Conservation (phyloP, 2,888 invertebrate genomes). For the Macrophya alboannulata region DNA sequence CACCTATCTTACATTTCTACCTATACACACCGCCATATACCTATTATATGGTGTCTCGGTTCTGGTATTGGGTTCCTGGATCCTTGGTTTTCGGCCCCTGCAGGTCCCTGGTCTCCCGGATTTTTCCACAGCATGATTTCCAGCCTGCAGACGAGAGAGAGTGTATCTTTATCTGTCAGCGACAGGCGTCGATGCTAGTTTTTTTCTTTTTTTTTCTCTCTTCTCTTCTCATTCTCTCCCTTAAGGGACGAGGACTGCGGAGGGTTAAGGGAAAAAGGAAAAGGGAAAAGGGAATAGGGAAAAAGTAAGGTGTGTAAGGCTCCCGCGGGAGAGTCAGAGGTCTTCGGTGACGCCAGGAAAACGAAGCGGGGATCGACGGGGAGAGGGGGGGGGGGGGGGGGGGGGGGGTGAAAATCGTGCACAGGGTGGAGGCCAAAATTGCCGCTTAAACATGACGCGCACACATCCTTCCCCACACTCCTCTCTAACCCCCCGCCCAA, state of each 20-base stretch:
- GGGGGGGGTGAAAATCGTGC: slow-evolving; percentile 20
- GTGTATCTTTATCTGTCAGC: slow-evolving; percentile 63
- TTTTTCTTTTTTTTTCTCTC: background rate
- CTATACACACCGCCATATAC: background rate
- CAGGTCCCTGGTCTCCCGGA: slow-evolving; percentile 1
- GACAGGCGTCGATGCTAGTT: slow-evolving; percentile 60
- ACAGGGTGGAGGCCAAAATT: slow-evolving; percentile 55
- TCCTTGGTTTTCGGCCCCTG: background rate
- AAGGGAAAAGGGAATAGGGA: slow-evolving; percentile 56
- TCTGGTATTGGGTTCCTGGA: background rate
- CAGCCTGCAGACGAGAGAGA: slow-evolving; percentile 17
- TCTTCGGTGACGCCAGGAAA: slow-evolving; percentile 42
- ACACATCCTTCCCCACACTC: slow-evolving; percentile 55
- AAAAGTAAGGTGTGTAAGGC: slow-evolving; percentile 28
- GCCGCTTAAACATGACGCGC: slow-evolving; percentile 72
- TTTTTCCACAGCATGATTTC: slow-evolving; percentile 3
- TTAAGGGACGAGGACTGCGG: background rate
- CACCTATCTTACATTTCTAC: background rate
- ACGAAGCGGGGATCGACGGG: slow-evolving; percentile 14
- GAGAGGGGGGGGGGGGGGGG: no score
- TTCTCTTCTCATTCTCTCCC: background rate
- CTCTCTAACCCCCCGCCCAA: slow-evolving; percentile 59
- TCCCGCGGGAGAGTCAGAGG: slow-evolving; percentile 44
- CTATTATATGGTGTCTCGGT: background rate
- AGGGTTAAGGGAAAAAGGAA: slow-evolving; percentile 38